Base-by-base conservation (phyloP, 2,888 invertebrate species). In the Cerastis rubricosa region DNA sequence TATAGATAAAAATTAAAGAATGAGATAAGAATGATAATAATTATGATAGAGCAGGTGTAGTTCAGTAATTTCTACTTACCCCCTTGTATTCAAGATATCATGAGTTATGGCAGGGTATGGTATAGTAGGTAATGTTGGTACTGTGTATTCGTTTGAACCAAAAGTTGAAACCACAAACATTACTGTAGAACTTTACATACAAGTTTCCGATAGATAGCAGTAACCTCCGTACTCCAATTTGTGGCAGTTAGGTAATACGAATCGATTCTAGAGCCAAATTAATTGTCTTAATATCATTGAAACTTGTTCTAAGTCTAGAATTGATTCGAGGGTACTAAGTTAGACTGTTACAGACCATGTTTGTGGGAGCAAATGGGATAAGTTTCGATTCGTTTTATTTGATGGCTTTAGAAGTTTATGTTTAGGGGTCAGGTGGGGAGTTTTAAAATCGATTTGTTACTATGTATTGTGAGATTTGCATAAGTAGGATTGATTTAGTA, bases 261-360 rank as follows among this genome's bases (percentile, higher is more conserved):
- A 91, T 92, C 88, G 89, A 91, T 90, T 91, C 87, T 78, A 90
- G 86, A 84, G 80, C 85, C 83, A 89, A 91, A 91, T 91, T 91
- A 91, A 91, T 91, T 89, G 89, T 83, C 84, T 81, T 91, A 89
- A 91, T 91, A 90, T 88, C 87, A 83, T 80, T 88, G 83, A 85
- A 90, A 91, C 88, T 91, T 89, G 91, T 88, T 83, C 90, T 83
- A 84, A 83, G 82, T 85, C 88, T 87, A 86, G 85, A 84, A 90
- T 83, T 85, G 90, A 88, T 89, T 86, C 88, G 79, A 86, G 80
- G 79, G 76, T 74, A 84, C 70, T 77, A 76, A 78, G 76, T 84
- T 74, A 22, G 79, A 74, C 43, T 73, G 85, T 79, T 84, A 80
- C 73, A 80, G 78, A 79, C 71, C 71, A 82, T 80, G 84, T 84